These are phyloP conservation scores for Linepithema humile DNA, from an alignment of 1,140 invertebrate species.

Conservation along the genomic window DNA sequence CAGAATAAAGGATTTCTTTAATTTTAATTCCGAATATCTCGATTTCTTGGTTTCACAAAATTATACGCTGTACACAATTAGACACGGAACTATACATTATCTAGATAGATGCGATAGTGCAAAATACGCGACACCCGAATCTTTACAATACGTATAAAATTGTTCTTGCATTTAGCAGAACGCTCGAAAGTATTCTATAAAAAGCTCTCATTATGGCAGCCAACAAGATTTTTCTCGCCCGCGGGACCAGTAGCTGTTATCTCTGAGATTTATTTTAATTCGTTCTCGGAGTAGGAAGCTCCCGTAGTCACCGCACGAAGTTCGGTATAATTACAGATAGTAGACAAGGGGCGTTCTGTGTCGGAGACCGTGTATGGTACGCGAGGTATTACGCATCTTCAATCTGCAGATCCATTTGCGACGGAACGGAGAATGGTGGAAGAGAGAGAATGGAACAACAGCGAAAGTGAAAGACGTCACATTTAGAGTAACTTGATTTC, in stretches of 20 bases:
- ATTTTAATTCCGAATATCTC: too few species aligned
- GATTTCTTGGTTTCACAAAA: too few species aligned
- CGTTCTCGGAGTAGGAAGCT: constrained; percentile 42
- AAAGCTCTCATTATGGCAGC: constrained; percentile 28
- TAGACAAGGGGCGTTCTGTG: constrained; percentile 42
- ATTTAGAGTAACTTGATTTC: constrained; percentile 10
- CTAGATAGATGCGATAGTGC: too few species aligned
- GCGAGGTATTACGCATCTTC: constrained; percentile 27
- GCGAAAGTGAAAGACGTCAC: not conserved
- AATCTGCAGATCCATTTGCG: too few species aligned
- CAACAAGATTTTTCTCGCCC: constrained; percentile 44
- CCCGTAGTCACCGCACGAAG: constrained; percentile 59
- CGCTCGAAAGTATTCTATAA: constrained; percentile 34
- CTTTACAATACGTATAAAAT: too few species aligned
- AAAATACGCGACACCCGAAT: too few species aligned
- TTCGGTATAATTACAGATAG: constrained; percentile 61
- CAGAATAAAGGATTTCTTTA: too few species aligned
- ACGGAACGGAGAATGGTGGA: not conserved
- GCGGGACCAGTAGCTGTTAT: constrained; percentile 11
- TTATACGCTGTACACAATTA: too few species aligned
- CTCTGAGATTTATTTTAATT: constrained; percentile 66
- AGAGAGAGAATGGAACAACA: not conserved
- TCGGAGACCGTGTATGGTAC: constrained; percentile 30
- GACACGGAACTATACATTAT: too few species aligned
- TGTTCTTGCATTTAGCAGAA: not conserved